Evolutionary conservation across 2,797 vertebrate species (phyloP).

Genomic region (Acipenser ruthenus): DNA sequence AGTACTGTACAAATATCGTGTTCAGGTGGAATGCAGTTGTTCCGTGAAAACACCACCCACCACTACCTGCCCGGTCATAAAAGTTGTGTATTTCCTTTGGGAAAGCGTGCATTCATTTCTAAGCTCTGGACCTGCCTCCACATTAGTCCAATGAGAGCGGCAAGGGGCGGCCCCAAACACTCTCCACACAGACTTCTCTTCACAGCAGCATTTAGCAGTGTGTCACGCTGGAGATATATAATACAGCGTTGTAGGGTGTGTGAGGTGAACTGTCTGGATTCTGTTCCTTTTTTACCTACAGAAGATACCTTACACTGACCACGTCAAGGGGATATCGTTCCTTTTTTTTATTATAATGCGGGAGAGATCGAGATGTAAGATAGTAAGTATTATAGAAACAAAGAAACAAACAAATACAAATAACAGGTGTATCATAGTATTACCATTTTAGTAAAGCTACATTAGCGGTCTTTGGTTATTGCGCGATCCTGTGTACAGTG

Average conservation of each 20-base stretch:
- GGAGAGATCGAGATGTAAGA: constrained; percentile 40
- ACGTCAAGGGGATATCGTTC: constrained; percentile 1
- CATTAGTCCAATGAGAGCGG: constrained; percentile 86
- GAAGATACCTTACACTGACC: constrained; percentile 20
- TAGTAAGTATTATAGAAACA: constrained; percentile 50
- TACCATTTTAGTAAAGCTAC: no score
- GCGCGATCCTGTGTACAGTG: no score
- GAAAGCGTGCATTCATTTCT: constrained; percentile 65
- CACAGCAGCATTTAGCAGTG: constrained; percentile 75
- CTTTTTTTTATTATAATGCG: constrained; percentile 31
- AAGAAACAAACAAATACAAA: not conserved
- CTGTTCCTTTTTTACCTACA: constrained; percentile 19
- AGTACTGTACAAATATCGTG: not conserved
- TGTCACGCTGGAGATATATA: constrained; percentile 65
- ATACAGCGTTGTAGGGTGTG: constrained; percentile 37
- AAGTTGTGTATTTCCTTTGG: constrained; percentile 53
- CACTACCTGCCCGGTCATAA: constrained; percentile 32
- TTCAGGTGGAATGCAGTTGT: constrained; percentile 13
- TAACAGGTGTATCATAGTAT: no score
- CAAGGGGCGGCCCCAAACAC: constrained; percentile 65
- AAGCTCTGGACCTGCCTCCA: constrained; percentile 82
- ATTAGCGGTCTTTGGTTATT: no score
- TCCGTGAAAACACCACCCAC: constrained; percentile 8
- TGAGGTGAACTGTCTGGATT: constrained; percentile 42
- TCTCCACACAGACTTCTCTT: constrained; percentile 62